These are phyloP conservation scores for Erebia palarica DNA, from an alignment of 2,888 invertebrate species.

Conservation along the genomic window DNA sequence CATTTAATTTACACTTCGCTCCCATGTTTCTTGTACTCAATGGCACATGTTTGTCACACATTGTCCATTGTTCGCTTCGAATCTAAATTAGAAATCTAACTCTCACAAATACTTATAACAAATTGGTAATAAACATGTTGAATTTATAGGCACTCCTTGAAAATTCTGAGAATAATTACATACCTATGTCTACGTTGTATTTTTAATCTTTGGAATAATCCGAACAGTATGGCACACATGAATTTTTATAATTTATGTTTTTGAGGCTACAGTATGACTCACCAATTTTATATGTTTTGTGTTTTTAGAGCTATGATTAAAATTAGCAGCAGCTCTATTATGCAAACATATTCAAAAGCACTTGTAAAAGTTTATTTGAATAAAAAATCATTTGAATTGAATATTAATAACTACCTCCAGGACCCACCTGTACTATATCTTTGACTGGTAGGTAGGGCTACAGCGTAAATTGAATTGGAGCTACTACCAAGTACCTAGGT, in stretches of 20 bases:
- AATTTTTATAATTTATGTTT: background rate
- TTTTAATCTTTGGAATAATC: slow-evolving; percentile 8
- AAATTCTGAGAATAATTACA: slow-evolving; percentile 27
- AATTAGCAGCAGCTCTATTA: no score
- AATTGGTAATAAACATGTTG: slow-evolving; percentile 24
- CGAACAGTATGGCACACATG: background rate
- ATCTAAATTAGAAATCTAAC: slow-evolving; percentile 36
- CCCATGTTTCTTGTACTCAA: slow-evolving; percentile 20
- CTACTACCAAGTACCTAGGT: no score
- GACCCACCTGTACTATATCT: no score
- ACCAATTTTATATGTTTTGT: background rate
- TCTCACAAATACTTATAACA: slow-evolving; percentile 15
- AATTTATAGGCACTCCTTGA: slow-evolving; percentile 28
- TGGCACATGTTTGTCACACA: slow-evolving; percentile 18
- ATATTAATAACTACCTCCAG: no score
- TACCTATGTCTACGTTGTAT: slow-evolving; percentile 11
- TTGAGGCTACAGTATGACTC: background rate
- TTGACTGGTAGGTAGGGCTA: no score
- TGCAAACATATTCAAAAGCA: no score
- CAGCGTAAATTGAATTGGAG: no score
- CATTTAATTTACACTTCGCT: slow-evolving; percentile 32
- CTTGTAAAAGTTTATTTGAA: no score
- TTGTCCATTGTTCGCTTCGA: slow-evolving; percentile 30
- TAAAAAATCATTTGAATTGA: no score
- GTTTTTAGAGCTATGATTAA: background rate